Base-by-base conservation (phyloP, 2,113 vertebrate genomes). In the Coptodon rendalli region DNA sequence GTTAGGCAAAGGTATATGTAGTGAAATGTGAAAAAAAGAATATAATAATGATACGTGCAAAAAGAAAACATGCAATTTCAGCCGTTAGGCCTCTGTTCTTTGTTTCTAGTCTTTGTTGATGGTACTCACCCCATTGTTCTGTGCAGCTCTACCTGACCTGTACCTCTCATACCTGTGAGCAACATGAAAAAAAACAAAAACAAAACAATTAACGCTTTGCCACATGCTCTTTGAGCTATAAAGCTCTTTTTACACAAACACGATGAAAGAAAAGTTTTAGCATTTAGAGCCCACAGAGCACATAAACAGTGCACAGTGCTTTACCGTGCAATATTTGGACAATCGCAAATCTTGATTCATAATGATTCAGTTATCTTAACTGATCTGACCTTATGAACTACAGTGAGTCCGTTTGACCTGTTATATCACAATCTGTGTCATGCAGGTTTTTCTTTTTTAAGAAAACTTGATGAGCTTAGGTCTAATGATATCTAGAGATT, bases 101-200 rank as follows among this genome's bases (percentile, higher is more conserved):
- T 31, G 57, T 31, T 53, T 45, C n/a, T 11, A 53, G 2, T 27
- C 27, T 83, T 22, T 78, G 34, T 61, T 73, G 76, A 61, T 61
- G 45, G 61, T 57, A 97, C 98, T 98, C 94, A 99, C 99, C 91
- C 98, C 98, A 6, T 98, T 98, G 93, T 97, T 98, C 90, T 98
- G 98, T 14, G 95, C 95, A 0, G 97, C 95, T 87, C 98, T 97
- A 45, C 98, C 97, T 0, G 96, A 96, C 88, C 99, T 95, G 96
- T 98, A 99, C 79, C 98, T 96, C 87, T 99, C 98, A 29, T 99
- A 99, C 94, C 99, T 99, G 95, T 24, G 22, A 91, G 85, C 7
- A 79, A 29, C 50, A 93, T 4, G 38, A 79, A 45, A 31, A 9
- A 78, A 68, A 14, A 0, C 19, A 48, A 66, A n/a, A 38, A 36